Conservation (phyloP, 1,140 invertebrate species). For the Ptiloglossa arizonensis region DNA sequence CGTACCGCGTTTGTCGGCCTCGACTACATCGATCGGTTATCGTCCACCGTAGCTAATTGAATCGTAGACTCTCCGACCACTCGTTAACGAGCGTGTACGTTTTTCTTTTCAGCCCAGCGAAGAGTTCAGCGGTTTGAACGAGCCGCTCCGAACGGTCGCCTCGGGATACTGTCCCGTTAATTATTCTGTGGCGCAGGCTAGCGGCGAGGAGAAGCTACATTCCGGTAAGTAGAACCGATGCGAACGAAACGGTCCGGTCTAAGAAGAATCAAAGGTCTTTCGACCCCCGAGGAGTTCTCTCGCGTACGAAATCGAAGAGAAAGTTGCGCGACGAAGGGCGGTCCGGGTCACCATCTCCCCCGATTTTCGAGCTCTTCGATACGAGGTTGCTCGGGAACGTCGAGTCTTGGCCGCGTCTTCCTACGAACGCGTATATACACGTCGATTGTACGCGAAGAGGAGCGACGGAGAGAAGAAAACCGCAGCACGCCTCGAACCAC, state of each 20-base stretch:
- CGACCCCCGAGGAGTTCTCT: background rate
- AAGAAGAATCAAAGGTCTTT: no score
- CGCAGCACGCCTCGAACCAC: slow-evolving; percentile 47
- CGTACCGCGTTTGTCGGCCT: no score
- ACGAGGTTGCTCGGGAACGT: slow-evolving; percentile 47
- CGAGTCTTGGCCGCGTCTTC: slow-evolving; percentile 34
- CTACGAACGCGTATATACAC: slow-evolving; percentile 15
- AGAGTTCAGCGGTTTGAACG: slow-evolving; percentile 66
- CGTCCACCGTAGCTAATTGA: no score
- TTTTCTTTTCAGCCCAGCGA: slow-evolving; percentile 67
- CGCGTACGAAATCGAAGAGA: slow-evolving; percentile 44
- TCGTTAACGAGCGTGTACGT: background rate
- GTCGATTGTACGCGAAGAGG: slow-evolving; percentile 13
- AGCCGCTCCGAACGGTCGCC: slow-evolving; percentile 54
- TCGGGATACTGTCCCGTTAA: slow-evolving; percentile 56
- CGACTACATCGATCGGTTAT: no score
- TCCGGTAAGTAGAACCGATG: slow-evolving; percentile 53
- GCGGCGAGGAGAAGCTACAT: slow-evolving; percentile 55
- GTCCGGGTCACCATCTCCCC: slow-evolving; percentile 20
- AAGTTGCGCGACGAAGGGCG: slow-evolving; percentile 37
- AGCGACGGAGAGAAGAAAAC: background rate
- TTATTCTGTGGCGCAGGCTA: slow-evolving; percentile 50
- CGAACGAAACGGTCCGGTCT: no score
- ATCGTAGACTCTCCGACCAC: no score
- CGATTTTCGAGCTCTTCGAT: slow-evolving; percentile 67